These are phyloP conservation scores for Australoheros scitulus DNA, from an alignment of 2,113 vertebrate species.

Conservation along the genomic window DNA sequence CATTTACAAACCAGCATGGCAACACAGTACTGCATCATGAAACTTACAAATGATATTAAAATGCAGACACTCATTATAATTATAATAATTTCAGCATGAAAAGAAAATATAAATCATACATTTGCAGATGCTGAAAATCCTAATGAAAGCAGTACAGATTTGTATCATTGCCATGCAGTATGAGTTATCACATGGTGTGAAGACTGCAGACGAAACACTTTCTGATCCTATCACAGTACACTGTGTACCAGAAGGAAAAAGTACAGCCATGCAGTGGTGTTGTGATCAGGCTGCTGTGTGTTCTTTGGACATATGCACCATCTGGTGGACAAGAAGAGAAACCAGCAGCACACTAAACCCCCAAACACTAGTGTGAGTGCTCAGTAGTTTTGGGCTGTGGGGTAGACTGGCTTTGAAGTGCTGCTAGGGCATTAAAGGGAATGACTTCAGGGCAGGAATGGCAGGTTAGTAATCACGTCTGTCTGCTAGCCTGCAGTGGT, in stretches of 20 bases:
- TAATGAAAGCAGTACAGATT: not conserved
- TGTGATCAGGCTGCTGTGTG: not conserved
- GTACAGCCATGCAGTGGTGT: slow-evolving; percentile 47
- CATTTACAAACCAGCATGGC: slow-evolving; percentile 16
- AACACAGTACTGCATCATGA: not conserved
- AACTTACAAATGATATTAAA: not conserved
- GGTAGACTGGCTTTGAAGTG: slow-evolving; percentile 32
- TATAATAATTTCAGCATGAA: not conserved
- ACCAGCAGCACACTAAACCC: not conserved
- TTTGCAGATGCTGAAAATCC: not conserved
- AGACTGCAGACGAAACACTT: slow-evolving; percentile 57
- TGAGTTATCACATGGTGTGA: slow-evolving; percentile 31
- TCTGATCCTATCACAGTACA: slow-evolving; percentile 66
- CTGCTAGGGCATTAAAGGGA: slow-evolving; percentile 44
- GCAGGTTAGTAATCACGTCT: slow-evolving; percentile 65
- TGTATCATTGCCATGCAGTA: not conserved
- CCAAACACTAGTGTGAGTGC: slow-evolving; percentile 10
- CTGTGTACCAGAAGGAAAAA: slow-evolving; percentile 59
- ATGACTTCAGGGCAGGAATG: slow-evolving; percentile 38
- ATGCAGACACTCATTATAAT: not conserved
- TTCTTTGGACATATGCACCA: slow-evolving; percentile 59
- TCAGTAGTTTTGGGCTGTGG: slow-evolving; percentile 7
- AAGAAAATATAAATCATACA: not conserved
- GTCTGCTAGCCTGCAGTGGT: slow-evolving; percentile 50
- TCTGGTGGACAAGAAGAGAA: slow-evolving; percentile 59